These are phyloP conservation scores for Menidia menidia DNA, from an alignment of 2,797 vertebrate genomes.

Conservation along the genomic window DNA sequence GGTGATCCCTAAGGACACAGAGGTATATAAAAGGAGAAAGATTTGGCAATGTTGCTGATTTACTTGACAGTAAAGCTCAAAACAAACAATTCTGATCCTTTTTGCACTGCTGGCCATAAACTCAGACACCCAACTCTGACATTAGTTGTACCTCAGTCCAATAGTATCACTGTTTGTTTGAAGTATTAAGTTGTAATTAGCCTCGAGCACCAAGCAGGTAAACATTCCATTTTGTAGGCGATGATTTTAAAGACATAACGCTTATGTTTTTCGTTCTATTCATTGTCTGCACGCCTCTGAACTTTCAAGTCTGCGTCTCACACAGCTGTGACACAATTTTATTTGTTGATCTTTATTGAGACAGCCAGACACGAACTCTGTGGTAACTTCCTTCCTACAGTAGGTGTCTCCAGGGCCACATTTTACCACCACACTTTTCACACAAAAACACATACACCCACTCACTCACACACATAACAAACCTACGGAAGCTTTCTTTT, in stretches of 20 bases:
- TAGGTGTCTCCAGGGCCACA: neutral
- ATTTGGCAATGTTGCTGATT: constrained; percentile 14
- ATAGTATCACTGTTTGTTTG: neutral
- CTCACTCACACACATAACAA: too few species aligned
- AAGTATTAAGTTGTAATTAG: neutral
- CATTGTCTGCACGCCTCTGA: too few species aligned
- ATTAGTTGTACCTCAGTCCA: constrained; percentile 25
- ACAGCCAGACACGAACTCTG: neutral
- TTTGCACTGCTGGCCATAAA: constrained; percentile 22
- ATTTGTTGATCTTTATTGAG: neutral
- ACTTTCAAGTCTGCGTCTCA: too few species aligned
- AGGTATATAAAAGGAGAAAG: neutral
- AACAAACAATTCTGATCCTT: constrained; percentile 27
- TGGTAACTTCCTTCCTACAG: neutral
- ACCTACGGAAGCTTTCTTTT: too few species aligned
- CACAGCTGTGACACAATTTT: neutral
- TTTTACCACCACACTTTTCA: neutral
- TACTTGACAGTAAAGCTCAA: constrained; percentile 6
- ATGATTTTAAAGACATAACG: too few species aligned
- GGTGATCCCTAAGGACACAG: constrained; percentile 50
- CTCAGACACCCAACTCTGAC: constrained; percentile 6
- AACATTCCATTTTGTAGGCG: too few species aligned
- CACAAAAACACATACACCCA: too few species aligned
- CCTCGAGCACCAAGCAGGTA: too few species aligned
- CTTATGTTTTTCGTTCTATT: too few species aligned